Conservation (phyloP, 2,888 invertebrate genomes). For the Mythimna vitellina region DNA sequence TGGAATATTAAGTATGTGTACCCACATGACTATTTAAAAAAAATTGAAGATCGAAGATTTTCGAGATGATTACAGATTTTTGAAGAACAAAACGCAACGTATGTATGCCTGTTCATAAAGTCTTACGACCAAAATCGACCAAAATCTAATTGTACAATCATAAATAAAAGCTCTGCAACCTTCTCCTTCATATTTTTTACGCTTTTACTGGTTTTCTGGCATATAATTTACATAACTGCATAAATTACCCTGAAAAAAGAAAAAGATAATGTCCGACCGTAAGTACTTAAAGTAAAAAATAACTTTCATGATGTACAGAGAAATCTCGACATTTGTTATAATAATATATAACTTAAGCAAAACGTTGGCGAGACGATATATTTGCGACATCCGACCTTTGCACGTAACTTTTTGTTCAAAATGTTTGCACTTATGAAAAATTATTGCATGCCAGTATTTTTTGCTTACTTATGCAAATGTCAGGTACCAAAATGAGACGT, state of each 20-base stretch:
- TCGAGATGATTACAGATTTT: neutral
- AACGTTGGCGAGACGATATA: constrained; percentile 23
- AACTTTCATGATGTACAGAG: constrained; percentile 53
- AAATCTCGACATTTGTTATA: constrained; percentile 46
- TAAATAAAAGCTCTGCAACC: constrained; percentile 26
- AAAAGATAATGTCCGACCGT: constrained; percentile 25
- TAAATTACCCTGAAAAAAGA: constrained; percentile 41
- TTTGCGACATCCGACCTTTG: constrained; percentile 40
- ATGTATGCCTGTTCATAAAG: neutral
- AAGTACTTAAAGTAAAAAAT: constrained; percentile 28
- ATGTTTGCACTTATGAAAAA: constrained; percentile 38
- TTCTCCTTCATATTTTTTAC: constrained; percentile 16
- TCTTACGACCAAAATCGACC: no score
- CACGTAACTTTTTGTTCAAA: constrained; percentile 35
- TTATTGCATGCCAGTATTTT: constrained; percentile 46
- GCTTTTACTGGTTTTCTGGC: constrained; percentile 29
- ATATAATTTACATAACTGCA: constrained; percentile 34
- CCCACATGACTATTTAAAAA: constrained; percentile 5
- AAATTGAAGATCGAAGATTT: neutral
- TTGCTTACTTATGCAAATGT: constrained; percentile 54
- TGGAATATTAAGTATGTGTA: constrained; percentile 31
- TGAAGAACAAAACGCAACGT: neutral
- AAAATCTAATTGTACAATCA: constrained; percentile 24
- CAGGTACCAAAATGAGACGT: constrained; percentile 37
- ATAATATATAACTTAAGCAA: constrained; percentile 32